These are phyloP conservation scores for Diarsia brunnea DNA, from an alignment of 2,888 invertebrate species.

Conservation along the genomic window DNA sequence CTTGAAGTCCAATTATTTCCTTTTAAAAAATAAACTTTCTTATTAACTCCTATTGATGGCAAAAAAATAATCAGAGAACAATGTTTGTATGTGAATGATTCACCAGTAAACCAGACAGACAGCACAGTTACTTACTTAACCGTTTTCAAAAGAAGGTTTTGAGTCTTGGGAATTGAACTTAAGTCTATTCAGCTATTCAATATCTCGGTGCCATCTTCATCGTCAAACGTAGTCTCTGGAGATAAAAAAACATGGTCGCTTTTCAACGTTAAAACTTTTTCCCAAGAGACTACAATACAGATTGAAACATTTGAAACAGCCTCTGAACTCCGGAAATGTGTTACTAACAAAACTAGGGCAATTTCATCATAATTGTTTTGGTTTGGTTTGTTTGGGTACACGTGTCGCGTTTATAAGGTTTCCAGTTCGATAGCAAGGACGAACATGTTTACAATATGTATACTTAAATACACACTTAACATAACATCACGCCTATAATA, in stretches of 20 bases:
- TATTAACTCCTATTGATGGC: not conserved
- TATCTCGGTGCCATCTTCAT: not conserved
- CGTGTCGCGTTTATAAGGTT: conserved; percentile 19
- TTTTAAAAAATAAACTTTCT: not conserved
- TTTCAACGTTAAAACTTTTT: not conserved
- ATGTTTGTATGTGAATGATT: too few species aligned
- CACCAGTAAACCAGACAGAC: not conserved
- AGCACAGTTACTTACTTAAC: not conserved
- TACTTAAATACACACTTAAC: not conserved
- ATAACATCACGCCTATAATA: too few species aligned
- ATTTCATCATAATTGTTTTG: conserved; percentile 5
- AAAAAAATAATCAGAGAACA: not conserved
- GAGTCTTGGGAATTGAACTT: not conserved
- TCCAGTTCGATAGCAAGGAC: not conserved
- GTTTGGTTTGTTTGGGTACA: not conserved
- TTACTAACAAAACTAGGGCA: conserved; percentile 16
- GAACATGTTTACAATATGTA: not conserved
- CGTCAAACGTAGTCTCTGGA: not conserved
- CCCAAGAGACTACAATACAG: not conserved
- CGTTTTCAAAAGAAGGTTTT: not conserved
- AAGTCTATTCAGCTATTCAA: not conserved
- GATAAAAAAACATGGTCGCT: not conserved
- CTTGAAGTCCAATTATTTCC: not conserved
- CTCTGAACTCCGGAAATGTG: conserved; percentile 6
- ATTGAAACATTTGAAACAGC: conserved; percentile 14